A percentile compares a stretch with the other conserved stretches of the same genome.
These are phyloP conservation scores for Stichopus chloronotus DNA, from an alignment of 35 echinoderm and acorn worm genomes.

Conservation along the genomic window DNA sequence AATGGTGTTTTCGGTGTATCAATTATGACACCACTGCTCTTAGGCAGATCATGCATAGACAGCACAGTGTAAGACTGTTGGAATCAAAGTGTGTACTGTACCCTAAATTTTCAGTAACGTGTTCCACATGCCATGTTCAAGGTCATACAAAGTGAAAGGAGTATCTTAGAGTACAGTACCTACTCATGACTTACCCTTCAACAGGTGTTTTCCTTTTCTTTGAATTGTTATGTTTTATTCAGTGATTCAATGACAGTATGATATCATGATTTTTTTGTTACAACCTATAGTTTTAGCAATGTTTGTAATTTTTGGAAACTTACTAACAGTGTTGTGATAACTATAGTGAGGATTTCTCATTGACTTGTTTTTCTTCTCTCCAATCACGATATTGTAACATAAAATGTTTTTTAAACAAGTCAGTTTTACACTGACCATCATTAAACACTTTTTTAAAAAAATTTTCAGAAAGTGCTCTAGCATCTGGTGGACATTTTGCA, in stretches of 20 bases:
- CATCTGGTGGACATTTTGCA: no score
- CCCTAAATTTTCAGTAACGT: not conserved
- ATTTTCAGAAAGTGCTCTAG: not conserved
- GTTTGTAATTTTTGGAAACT: not conserved
- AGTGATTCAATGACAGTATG: no score
- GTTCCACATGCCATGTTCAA: not conserved
- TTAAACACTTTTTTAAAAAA: not conserved
- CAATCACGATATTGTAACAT: not conserved
- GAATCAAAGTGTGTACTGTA: not conserved
- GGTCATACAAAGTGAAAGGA: not conserved
- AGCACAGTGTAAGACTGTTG: not conserved
- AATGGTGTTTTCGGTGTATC: slow-evolving; percentile 21
- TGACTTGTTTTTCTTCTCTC: not conserved
- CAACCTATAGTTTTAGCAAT: not conserved
- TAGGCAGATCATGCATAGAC: slow-evolving; percentile 29
- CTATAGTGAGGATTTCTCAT: not conserved
- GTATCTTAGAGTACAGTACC: not conserved
- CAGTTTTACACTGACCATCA: no score
- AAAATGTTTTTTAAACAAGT: not conserved
- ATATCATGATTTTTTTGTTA: not conserved
- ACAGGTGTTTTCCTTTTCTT: not conserved
- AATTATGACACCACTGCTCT: slow-evolving; percentile 32
- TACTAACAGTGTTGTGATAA: not conserved
- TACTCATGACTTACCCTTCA: no score
- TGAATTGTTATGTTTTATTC: not conserved